Conservation (phyloP, 2,888 invertebrate species). For the Apamea epomidion region DNA sequence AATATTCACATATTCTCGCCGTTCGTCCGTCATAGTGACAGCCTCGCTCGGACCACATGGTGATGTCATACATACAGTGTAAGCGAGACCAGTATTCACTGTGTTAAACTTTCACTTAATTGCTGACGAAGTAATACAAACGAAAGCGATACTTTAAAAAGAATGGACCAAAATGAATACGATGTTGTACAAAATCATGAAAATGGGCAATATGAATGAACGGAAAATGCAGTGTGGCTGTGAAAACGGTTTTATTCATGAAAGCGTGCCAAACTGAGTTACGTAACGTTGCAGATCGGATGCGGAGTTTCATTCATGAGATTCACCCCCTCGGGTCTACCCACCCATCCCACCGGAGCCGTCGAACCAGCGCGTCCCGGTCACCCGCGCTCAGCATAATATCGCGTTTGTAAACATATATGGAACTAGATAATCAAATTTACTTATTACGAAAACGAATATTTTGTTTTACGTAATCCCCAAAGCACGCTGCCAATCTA, state of each 20-base stretch:
- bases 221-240: slow-evolving; percentile 52
- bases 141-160: slow-evolving; percentile 52
- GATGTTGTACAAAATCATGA: slow-evolving; percentile 48
- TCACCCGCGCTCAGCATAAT: slow-evolving; percentile 54
- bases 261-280: slow-evolving; percentile 79
- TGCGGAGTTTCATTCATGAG: slow-evolving; percentile 82
- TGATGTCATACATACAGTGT: slow-evolving; percentile 54
- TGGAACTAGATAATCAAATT: slow-evolving; percentile 54
- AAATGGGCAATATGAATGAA: slow-evolving; percentile 58
- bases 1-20: slow-evolving; percentile 43
- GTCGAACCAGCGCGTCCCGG: slow-evolving; percentile 29
- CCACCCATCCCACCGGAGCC: slow-evolving; percentile 44
- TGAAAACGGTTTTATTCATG: slow-evolving; percentile 63
- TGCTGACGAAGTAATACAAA: slow-evolving; percentile 30
- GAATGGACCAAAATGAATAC: slow-evolving; percentile 20
- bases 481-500: slow-evolving; percentile 19
- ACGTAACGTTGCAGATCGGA: slow-evolving; percentile 84
- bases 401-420: slow-evolving; percentile 61
- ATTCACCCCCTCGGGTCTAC: slow-evolving; percentile 46
- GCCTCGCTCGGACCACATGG: slow-evolving; percentile 13
- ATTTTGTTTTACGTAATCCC: slow-evolving; percentile 51
- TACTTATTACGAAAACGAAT: slow-evolving; percentile 44
- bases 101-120: slow-evolving; percentile 60
- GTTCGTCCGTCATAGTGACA: slow-evolving; percentile 23
- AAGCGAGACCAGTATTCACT: slow-evolving; percentile 45